phyloP scores from a whole-genome alignment of 2,888 invertebrate species.

The Amblyjoppa fuscipennis region DNA sequence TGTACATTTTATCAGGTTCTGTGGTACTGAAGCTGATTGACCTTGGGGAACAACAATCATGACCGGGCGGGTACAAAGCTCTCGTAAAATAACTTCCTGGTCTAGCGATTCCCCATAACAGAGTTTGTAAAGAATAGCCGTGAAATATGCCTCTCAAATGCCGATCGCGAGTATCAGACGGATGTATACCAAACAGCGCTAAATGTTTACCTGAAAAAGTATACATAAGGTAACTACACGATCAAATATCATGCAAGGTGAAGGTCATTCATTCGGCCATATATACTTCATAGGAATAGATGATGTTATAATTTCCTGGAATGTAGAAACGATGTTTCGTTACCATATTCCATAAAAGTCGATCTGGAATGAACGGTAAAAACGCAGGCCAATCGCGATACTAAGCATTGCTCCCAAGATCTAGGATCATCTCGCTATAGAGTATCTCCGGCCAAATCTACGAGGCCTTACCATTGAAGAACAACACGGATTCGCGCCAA shows the following conservation, averaged over 20 bases:
- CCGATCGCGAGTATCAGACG: conserved; percentile 86
- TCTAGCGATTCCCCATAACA: conserved; percentile 81
- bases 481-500: no score
- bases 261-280: background rate
- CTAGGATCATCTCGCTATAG: no score
- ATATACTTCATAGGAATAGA: no score
- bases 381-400: no score
- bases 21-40: conserved; percentile 86
- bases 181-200: conserved; percentile 85
- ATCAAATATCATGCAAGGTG: background rate
- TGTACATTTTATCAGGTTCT: conserved; percentile 86
- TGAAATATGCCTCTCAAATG: conserved; percentile 86
- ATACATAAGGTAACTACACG: background rate
- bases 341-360: no score
- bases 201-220: conserved; percentile 86
- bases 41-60: conserved; percentile 86
- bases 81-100: conserved; percentile 85
- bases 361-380: no score
- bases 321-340: no score
- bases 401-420: no score
- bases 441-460: no score
- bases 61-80: conserved; percentile 85
- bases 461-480: no score
- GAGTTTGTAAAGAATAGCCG: conserved; percentile 83
- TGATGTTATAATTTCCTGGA: no score